These are phyloP conservation scores for Micropoecilia bifurca DNA, from an alignment of 2,797 vertebrate species.

Conservation along the genomic window DNA sequence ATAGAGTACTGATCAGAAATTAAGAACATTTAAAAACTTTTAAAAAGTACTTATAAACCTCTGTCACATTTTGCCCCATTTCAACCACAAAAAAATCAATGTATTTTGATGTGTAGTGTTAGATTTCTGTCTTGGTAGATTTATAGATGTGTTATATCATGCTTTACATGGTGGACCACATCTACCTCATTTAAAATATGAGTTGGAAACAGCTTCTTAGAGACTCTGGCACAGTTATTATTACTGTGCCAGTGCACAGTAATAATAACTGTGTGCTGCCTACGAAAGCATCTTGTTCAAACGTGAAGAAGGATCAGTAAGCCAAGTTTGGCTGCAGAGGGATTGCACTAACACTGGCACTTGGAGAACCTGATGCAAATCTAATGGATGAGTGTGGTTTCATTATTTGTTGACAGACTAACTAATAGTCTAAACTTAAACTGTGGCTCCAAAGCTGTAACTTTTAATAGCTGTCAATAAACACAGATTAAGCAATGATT, in stretches of 20 bases:
- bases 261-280: not conserved
- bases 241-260: no score
- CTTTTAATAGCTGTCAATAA: conserved; percentile 1
- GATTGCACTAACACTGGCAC: not conserved
- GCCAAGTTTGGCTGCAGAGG: not conserved
- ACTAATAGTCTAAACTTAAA: not conserved
- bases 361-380: not conserved
- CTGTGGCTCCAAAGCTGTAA: conserved; percentile 2
- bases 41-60: not conserved
- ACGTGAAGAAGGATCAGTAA: not conserved
- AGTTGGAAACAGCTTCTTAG: not conserved
- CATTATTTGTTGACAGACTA: not conserved
- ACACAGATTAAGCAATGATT: conserved; percentile 2
- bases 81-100: not conserved
- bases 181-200: not conserved
- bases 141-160: not conserved
- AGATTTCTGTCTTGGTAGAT: not conserved
- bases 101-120: not conserved
- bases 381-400: conserved; percentile 4
- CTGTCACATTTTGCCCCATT: not conserved
- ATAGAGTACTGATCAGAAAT: not conserved
- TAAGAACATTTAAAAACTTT: not conserved
- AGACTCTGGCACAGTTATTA: not conserved
- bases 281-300: not conserved
- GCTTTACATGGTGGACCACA: not conserved